These are phyloP conservation scores for Polypterus senegalus DNA, from an alignment of 2,113 vertebrate genomes.

Conservation along the genomic window DNA sequence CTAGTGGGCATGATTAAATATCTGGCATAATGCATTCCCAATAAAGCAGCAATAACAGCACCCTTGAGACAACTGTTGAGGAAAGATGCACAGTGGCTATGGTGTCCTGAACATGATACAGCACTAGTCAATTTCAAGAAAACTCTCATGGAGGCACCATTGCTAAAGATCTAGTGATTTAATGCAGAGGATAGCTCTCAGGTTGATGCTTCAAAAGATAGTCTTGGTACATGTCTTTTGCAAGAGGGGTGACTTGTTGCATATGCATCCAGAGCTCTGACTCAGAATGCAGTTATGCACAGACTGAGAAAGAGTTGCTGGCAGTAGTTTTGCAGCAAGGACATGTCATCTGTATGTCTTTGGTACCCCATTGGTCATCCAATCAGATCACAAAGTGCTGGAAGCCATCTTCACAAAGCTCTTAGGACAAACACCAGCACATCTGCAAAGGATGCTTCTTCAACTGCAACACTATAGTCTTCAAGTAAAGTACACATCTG, in stretches of 20 bases:
- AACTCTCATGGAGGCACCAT: too few species aligned
- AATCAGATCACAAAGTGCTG: neutral
- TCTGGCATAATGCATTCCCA: neutral
- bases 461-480: neutral
- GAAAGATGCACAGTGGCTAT: neutral
- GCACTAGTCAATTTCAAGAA: neutral
- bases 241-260: neutral
- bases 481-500: neutral
- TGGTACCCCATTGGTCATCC: neutral
- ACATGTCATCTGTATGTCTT: neutral
- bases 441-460: neutral
- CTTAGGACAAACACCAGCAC: neutral
- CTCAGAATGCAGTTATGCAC: neutral
- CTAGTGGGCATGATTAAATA: neutral
- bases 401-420: neutral
- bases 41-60: neutral
- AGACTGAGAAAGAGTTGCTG: neutral
- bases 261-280: neutral
- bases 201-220: neutral
- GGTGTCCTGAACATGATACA: neutral
- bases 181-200: neutral
- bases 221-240: neutral
- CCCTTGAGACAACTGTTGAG: neutral
- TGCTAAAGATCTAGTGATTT: neutral
- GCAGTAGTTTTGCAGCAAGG: neutral